A percentile compares a stretch with the other conserved stretches of the same genome.
phyloP scores from a whole-genome alignment of 2,113 vertebrate species.

The Tinamus guttatus region DNA sequence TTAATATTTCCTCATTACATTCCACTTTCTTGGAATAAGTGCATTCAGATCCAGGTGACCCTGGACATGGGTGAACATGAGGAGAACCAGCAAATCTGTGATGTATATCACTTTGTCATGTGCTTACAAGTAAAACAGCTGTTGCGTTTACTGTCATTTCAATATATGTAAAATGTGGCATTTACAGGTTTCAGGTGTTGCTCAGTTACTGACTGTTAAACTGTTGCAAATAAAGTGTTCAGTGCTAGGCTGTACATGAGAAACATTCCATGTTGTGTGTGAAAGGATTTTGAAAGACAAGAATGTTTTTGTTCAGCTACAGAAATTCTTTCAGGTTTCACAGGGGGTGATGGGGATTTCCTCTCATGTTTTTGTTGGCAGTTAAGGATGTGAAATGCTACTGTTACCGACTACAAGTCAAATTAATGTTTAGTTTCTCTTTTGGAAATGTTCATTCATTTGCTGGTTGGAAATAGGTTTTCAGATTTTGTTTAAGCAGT shows the following conservation, averaged over 20 bases:
- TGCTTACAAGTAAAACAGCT: constrained; percentile 73
- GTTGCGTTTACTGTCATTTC: constrained; percentile 80
- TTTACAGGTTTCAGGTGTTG: constrained; percentile 84
- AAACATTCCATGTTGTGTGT: constrained; percentile 77
- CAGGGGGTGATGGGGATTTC: constrained; percentile 55
- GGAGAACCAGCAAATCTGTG: constrained; percentile 81
- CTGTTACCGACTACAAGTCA: constrained; percentile 64
- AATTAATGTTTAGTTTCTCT: constrained; percentile 77
- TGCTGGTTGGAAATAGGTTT: constrained; percentile 46
- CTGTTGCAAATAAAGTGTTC: constrained; percentile 71
- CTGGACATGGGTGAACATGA: constrained; percentile 78
- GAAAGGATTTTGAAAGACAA: constrained; percentile 67
- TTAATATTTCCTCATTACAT: constrained; percentile 84
- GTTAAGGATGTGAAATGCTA: constrained; percentile 75
- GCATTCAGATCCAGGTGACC: constrained; percentile 75
- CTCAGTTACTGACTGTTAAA: constrained; percentile 80
- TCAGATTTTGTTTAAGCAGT: constrained; percentile 43
- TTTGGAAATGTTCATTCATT: constrained; percentile 68
- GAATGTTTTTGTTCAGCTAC: constrained; percentile 67
- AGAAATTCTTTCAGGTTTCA: constrained; percentile 68
- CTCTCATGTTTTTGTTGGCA: constrained; percentile 67
- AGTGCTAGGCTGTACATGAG: constrained; percentile 74
- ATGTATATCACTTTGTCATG: constrained; percentile 75
- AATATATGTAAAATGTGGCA: constrained; percentile 75
- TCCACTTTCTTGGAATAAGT: constrained; percentile 82